phyloP scores from a whole-genome alignment of 2,113 vertebrate genomes.

The Aphyosemion australe region DNA sequence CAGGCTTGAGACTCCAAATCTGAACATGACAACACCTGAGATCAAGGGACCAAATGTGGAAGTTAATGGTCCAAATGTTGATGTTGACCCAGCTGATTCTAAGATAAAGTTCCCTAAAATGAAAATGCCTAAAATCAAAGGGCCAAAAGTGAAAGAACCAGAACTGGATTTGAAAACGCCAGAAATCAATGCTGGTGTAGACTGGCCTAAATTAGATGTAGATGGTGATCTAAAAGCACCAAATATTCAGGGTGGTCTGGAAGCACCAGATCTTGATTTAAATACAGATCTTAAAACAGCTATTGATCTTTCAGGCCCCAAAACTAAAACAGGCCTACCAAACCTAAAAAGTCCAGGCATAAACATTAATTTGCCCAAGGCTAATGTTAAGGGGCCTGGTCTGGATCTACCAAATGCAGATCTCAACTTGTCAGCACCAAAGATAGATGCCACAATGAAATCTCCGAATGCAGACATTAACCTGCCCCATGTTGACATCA shows the following conservation, averaged over 20 bases:
- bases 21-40: conserved; percentile 24
- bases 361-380: too few relatives aligned
- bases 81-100: conserved; percentile 8
- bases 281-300: neutral
- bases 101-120: conserved; percentile 52
- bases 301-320: conserved; percentile 15
- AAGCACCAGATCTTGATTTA: neutral
- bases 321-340: neutral
- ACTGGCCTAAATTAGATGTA: neutral
- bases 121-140: conserved; percentile 57
- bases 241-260: neutral
- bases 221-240: neutral
- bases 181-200: neutral
- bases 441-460: conserved; percentile 19
- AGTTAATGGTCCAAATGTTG: conserved; percentile 28
- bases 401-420: conserved; percentile 49
- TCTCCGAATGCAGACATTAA: conserved; percentile 36
- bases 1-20: conserved; percentile 53
- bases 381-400: conserved; percentile 36
- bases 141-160: conserved; percentile 43
- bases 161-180: conserved; percentile 45
- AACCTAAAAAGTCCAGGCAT: too few relatives aligned
- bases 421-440: conserved; percentile 18
- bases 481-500: conserved; percentile 37
- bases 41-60: conserved; percentile 37